Base-by-base conservation (phyloP, 2,797 vertebrate genomes). In the Streptopelia turtur region DNA sequence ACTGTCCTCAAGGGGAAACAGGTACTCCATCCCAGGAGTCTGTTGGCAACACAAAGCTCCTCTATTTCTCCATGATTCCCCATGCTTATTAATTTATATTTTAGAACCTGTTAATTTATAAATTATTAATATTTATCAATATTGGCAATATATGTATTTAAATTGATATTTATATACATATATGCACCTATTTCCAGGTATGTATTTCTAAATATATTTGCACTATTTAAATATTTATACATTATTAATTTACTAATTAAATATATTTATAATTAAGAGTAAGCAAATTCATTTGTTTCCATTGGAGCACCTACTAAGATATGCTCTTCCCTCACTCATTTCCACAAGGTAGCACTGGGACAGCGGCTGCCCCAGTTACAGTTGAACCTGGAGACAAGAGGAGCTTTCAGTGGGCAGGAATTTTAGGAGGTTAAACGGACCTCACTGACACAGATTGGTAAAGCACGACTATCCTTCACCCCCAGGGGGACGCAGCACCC, bases 371-470 rank as follows among this genome's bases (percentile, higher is more conserved):
- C 69, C 31, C 59, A 52, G 25, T 52, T 35, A 71, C 35, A 41
- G 8, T 16, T 20, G 49, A 2, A 20, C 15, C 63, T 30, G n/a
- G 14, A 64, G 16, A 25, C 2, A 6, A 78, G 9, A 59, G 45
- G 23, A 85, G 41, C 21, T 71, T 64, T 33, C 24, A 14, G 14
- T 3, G 4, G 37, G n/a, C 65, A 83, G 33, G 13, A 64, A 47
- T 61, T 14, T 69, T 33, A 78, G 33, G 25, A 52, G 11, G 17
- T 5, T 37, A 52, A 89, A 39, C 0, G 5, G n/a, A 66, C 21
- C 28, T 63, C 75, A 45, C 10, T 5, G 10, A 6, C 3, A 11
- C 0, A 3, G 66, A 27, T 30, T 27, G 39, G 7, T 8, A 2
- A 75, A 76, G 10, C 30, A 24, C 0, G 5, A 39, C 20, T 27